Evolutionary conservation across 2,888 invertebrate species (phyloP).

Genomic region (Polydrusus tereticollis): DNA sequence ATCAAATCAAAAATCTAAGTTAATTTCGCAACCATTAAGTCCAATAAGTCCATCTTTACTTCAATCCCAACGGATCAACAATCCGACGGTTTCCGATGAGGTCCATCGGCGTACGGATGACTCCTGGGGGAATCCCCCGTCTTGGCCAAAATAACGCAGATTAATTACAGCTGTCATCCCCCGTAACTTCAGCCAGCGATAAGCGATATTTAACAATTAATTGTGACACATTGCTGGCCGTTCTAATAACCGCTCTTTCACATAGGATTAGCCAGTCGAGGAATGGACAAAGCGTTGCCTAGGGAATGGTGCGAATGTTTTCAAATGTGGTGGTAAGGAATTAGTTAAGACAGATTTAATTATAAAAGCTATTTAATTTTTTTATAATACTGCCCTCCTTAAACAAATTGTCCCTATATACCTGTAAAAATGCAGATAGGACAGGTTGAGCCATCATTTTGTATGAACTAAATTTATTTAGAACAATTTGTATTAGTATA

Average conservation of each 20-base stretch:
- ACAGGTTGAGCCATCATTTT: too few species aligned
- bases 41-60: constrained; percentile 44
- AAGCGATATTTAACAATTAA: constrained; percentile 69
- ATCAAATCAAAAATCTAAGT: not conserved
- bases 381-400: too few species aligned
- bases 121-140: constrained; percentile 62
- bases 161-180: constrained; percentile 68
- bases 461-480: too few species aligned
- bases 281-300: constrained; percentile 36
- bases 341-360: constrained; percentile 1
- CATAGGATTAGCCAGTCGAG: constrained; percentile 48
- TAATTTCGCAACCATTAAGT: constrained; percentile 42
- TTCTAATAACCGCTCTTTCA: constrained; percentile 56
- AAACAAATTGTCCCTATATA: too few species aligned
- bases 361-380: too few species aligned
- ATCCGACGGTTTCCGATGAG: constrained; percentile 51
- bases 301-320: not conserved
- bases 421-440: too few species aligned
- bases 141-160: constrained; percentile 67
- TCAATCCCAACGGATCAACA: constrained; percentile 43
- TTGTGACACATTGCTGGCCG: constrained; percentile 64
- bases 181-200: constrained; percentile 66
- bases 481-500: too few species aligned
- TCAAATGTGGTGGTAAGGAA: not conserved
- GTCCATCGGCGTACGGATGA: constrained; percentile 59